phyloP scores from a whole-genome alignment of 2,888 invertebrate species.

The Sarcophaga caerulescens region DNA sequence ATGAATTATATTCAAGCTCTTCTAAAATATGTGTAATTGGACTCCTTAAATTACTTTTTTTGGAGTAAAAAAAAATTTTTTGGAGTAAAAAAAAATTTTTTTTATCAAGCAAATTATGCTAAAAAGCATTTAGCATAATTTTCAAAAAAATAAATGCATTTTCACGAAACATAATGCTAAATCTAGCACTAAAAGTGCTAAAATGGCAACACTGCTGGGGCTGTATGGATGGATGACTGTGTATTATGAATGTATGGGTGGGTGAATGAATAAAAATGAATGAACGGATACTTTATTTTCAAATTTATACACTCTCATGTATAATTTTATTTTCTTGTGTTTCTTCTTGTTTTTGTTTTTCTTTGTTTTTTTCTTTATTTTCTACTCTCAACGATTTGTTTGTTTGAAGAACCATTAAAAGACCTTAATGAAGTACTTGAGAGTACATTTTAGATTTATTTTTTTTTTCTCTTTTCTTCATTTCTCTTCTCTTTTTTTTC shows the following conservation, averaged over 20 bases:
- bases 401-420: conserved; percentile 67
- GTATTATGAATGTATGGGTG: not conserved
- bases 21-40: too few species aligned
- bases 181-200: too few species aligned
- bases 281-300: conserved; percentile 13
- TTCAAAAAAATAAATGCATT: too few species aligned
- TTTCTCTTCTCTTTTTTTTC: conserved; percentile 20
- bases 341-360: not conserved
- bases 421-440: conserved; percentile 68
- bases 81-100: too few species aligned
- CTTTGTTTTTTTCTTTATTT: not conserved
- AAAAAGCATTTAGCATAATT: too few species aligned
- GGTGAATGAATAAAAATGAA: not conserved
- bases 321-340: not conserved
- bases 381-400: conserved; percentile 30
- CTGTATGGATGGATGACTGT: not conserved
- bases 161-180: too few species aligned
- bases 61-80: too few species aligned
- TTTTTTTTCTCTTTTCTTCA: conserved; percentile 1
- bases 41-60: too few species aligned
- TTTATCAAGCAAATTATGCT: too few species aligned
- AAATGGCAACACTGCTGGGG: too few species aligned
- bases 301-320: not conserved
- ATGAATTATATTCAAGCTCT: too few species aligned
- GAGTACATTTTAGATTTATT: conserved; percentile 52